phyloP scores from a whole-genome alignment of 1,140 invertebrate genomes.

The Bombus balteatus region DNA sequence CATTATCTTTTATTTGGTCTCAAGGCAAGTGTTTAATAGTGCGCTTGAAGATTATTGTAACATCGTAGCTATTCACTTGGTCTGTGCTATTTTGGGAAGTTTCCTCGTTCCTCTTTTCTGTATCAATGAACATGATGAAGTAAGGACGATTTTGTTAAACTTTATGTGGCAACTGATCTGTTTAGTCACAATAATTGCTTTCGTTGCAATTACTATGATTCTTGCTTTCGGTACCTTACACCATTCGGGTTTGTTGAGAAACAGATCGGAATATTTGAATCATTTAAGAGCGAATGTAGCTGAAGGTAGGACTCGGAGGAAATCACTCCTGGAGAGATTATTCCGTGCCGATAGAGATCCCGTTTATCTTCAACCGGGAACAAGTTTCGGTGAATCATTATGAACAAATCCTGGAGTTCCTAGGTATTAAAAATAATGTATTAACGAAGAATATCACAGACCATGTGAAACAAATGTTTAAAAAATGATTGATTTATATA shows the following conservation, averaged over 20 bases:
- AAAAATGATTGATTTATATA: not conserved
- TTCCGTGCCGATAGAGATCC: constrained; percentile 45
- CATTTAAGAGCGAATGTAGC: constrained; percentile 58
- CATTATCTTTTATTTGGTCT: constrained; percentile 60
- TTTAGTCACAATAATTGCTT: constrained; percentile 45
- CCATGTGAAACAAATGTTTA: not conserved
- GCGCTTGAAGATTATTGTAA: constrained; percentile 74
- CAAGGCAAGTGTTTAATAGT: constrained; percentile 64
- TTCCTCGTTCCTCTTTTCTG: constrained; percentile 56
- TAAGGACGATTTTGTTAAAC: constrained; percentile 42
- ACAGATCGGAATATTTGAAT: constrained; percentile 68
- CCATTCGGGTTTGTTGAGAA: constrained; percentile 58
- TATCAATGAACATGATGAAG: not conserved
- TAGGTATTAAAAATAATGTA: not conserved
- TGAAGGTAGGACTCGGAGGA: constrained; percentile 23
- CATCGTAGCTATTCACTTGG: constrained; percentile 62
- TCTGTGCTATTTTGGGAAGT: constrained; percentile 61
- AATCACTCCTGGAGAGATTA: constrained; percentile 52
- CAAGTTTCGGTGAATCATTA: not conserved
- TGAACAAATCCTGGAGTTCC: no score
- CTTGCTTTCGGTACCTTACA: constrained; percentile 54
- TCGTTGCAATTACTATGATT: constrained; percentile 51
- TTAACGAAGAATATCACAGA: not conserved
- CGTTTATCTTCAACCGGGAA: constrained; percentile 64
- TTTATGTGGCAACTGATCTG: constrained; percentile 69